A percentile compares a stretch with the other conserved stretches of the same genome.
phyloP scores from a whole-genome alignment of 2,888 invertebrate genomes.

The Cabera pusaria region DNA sequence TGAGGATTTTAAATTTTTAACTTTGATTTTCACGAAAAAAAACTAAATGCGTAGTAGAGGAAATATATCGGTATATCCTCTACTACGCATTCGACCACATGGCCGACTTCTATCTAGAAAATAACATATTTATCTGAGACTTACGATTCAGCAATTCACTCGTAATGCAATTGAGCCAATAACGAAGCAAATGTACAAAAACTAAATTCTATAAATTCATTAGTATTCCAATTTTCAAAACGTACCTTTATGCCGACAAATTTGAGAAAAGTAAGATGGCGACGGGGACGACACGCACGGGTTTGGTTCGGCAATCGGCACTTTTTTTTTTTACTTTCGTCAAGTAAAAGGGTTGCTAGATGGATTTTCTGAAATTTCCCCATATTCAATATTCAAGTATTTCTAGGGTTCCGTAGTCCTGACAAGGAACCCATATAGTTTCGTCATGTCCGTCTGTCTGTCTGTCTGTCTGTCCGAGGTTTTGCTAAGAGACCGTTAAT shows the following conservation, averaged over 20 bases:
- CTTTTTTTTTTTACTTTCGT: no score
- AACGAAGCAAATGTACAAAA: constrained; percentile 27
- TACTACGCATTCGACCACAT: no score
- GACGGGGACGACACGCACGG: constrained; percentile 38
- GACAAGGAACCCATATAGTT: no score
- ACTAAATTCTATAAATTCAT: constrained; percentile 38
- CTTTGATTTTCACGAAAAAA: constrained; percentile 49
- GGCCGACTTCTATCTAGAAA: constrained; percentile 47
- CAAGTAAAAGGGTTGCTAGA: no score
- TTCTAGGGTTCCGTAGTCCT: no score
- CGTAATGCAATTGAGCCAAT: constrained; percentile 25
- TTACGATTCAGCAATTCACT: constrained; percentile 33
- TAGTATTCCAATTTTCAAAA: constrained; percentile 48
- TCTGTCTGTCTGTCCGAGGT: no score
- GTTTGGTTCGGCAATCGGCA: no score
- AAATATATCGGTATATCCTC: constrained; percentile 54
- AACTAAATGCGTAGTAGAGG: constrained; percentile 77
- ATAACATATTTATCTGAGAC: constrained; percentile 33
- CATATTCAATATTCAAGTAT: no score
- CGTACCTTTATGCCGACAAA: constrained; percentile 76
- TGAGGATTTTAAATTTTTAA: no score
- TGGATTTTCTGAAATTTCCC: no score
- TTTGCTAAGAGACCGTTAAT: no score
- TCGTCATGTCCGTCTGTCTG: no score
- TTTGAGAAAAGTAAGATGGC: constrained; percentile 79